A percentile compares a stretch with the other conserved stretches of the same genome.
Conservation (phyloP, 2,113 vertebrate genomes). For the Prochilodus magdalenae region DNA sequence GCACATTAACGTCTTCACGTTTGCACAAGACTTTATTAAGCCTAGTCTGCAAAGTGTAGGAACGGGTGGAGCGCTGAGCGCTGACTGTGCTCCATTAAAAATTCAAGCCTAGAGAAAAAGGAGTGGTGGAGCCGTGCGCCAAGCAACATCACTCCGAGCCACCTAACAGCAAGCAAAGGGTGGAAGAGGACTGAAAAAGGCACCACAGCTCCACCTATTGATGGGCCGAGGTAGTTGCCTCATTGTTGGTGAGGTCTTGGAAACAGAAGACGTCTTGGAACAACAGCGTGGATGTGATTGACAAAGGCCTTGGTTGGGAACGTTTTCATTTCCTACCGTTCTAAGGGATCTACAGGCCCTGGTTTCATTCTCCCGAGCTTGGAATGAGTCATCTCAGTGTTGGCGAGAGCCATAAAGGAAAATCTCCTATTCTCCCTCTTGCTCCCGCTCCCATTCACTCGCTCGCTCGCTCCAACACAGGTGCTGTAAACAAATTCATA, state of each 20-base stretch:
- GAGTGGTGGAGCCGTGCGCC: neutral
- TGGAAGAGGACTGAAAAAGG: constrained; percentile 30
- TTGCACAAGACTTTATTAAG: neutral
- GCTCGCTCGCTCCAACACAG: constrained; percentile 31
- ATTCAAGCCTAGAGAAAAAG: constrained; percentile 17
- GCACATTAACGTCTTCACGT: neutral
- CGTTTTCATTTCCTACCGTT: neutral
- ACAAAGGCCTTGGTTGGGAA: no score
- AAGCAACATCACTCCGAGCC: neutral
- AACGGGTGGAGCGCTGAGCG: neutral
- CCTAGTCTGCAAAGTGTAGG: neutral
- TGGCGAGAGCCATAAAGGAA: neutral
- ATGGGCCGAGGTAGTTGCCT: neutral
- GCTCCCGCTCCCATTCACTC: neutral
- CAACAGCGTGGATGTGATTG: neutral
- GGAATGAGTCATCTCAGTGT: constrained; percentile 13
- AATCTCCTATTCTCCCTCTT: neutral
- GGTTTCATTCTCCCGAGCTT: neutral
- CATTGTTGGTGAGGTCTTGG: neutral
- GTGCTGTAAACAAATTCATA: constrained; percentile 51
- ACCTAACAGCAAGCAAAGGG: neutral
- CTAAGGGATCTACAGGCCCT: neutral
- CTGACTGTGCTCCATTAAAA: neutral
- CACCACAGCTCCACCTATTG: constrained; percentile 58
- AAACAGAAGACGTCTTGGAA: neutral